phyloP scores from a whole-genome alignment of 2,888 invertebrate genomes.

The Melanostoma scalare region DNA sequence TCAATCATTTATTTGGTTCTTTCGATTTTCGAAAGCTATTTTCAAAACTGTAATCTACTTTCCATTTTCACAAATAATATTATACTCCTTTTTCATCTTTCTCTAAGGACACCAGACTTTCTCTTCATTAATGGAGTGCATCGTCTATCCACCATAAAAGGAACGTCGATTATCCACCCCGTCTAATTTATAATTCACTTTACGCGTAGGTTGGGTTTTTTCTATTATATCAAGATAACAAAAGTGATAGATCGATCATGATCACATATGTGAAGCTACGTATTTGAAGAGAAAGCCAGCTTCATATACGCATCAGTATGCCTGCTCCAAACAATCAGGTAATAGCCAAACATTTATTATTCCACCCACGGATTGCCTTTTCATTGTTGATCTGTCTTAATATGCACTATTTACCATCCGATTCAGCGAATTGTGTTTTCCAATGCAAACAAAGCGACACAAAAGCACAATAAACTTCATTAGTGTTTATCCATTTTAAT shows the following conservation, averaged over 20 bases:
- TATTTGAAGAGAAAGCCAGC: slow-evolving; percentile 19
- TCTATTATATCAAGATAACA: background rate
- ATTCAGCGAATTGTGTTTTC: slow-evolving; percentile 5
- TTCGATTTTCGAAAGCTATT: too few species aligned
- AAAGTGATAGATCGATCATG: slow-evolving; percentile 2
- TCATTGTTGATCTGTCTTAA: slow-evolving; percentile 19
- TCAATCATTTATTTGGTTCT: too few species aligned
- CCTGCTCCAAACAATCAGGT: background rate
- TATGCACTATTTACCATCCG: background rate
- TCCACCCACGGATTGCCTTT: slow-evolving; percentile 2
- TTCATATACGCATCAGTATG: background rate
- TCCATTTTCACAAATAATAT: too few species aligned
- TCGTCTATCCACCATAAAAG: too few species aligned
- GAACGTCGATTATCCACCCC: too few species aligned
- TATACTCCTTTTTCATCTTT: too few species aligned
- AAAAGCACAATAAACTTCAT: background rate
- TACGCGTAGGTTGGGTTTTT: too few species aligned
- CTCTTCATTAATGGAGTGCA: too few species aligned
- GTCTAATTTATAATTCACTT: too few species aligned
- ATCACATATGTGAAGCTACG: background rate
- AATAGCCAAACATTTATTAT: slow-evolving; percentile 21
- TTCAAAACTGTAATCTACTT: too few species aligned
- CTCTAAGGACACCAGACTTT: too few species aligned
- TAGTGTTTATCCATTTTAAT: slow-evolving; percentile 6
- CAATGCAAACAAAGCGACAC: background rate